Percentiles rank a stretch among this genome's conserved stretches.
These are phyloP conservation scores for Nephila pilipes DNA, from an alignment of 1,140 invertebrate species.

Conservation along the genomic window DNA sequence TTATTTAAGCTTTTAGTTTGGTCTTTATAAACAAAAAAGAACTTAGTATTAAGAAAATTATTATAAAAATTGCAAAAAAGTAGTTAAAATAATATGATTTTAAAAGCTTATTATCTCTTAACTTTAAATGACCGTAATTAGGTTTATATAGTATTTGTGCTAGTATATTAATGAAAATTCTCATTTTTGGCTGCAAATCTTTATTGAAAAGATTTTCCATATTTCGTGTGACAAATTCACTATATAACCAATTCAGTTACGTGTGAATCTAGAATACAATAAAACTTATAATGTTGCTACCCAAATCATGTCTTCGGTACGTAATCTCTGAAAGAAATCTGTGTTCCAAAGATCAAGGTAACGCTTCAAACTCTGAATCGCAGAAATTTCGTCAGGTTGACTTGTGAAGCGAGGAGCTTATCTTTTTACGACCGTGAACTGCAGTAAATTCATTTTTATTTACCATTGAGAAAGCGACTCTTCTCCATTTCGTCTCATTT, in stretches of 20 bases:
- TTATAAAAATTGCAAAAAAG: too few species aligned
- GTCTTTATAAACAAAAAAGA: too few species aligned
- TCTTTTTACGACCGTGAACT: not conserved
- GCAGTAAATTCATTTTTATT: conserved; percentile 57
- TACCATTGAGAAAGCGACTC: conserved; percentile 71
- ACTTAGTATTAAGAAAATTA: too few species aligned
- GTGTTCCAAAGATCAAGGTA: not conserved
- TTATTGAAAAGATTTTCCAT: not conserved
- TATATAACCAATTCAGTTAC: not conserved
- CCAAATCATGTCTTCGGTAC: not conserved
- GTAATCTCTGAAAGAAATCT: not conserved
- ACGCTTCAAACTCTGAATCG: not conserved
- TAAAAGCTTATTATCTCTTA: too few species aligned
- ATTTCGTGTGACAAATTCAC: not conserved
- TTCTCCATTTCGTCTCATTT: conserved; percentile 50
- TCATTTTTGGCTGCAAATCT: not conserved
- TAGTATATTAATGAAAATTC: too few species aligned
- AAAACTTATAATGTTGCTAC: not conserved
- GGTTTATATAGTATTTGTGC: too few species aligned
- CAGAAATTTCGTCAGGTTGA: conserved; percentile 37
- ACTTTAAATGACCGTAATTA: too few species aligned
- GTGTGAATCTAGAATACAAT: not conserved
- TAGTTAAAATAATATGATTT: too few species aligned
- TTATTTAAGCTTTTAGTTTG: too few species aligned
- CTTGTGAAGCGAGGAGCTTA: conserved; percentile 41